phyloP scores from a whole-genome alignment of 2,888 invertebrate species.

The Microctonus hyperodae region DNA sequence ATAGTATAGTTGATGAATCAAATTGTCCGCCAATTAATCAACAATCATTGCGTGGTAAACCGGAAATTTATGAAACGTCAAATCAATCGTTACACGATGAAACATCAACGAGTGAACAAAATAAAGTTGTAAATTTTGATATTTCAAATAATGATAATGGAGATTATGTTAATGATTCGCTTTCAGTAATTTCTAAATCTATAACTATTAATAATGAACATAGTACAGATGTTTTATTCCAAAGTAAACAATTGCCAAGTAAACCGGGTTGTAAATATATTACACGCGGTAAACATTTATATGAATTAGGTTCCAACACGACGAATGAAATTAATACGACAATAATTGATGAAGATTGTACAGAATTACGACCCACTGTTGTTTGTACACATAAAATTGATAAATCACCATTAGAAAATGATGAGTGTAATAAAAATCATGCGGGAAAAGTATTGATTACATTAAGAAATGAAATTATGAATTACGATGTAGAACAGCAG shows the following conservation, averaged over 20 bases:
- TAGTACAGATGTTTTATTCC: too few species aligned
- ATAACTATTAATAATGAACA: background rate
- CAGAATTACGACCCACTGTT: background rate
- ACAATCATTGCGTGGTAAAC: slow-evolving; percentile 27
- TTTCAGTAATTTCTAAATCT: background rate
- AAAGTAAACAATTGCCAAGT: background rate
- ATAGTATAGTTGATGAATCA: slow-evolving; percentile 31
- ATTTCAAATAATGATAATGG: slow-evolving; percentile 31
- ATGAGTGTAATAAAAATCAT: background rate
- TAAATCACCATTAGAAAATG: slow-evolving; percentile 10
- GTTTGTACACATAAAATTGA: background rate
- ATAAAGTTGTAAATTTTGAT: slow-evolving; percentile 12
- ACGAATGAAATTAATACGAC: background rate
- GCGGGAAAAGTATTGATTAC: background rate
- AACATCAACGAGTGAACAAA: slow-evolving; percentile 21
- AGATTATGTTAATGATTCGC: slow-evolving; percentile 22
- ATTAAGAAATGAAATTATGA: background rate
- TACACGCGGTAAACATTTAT: slow-evolving; percentile 30
- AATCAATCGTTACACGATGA: slow-evolving; percentile 1
- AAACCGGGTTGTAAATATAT: slow-evolving; percentile 3
- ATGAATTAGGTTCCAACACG: slow-evolving; percentile 17
- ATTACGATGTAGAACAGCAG: background rate
- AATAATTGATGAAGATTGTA: background rate
- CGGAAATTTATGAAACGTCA: slow-evolving; percentile 21
- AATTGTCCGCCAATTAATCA: slow-evolving; percentile 30